Conservation (phyloP, 2,797 vertebrate species). For the Schizopygopsis pylzovi region DNA sequence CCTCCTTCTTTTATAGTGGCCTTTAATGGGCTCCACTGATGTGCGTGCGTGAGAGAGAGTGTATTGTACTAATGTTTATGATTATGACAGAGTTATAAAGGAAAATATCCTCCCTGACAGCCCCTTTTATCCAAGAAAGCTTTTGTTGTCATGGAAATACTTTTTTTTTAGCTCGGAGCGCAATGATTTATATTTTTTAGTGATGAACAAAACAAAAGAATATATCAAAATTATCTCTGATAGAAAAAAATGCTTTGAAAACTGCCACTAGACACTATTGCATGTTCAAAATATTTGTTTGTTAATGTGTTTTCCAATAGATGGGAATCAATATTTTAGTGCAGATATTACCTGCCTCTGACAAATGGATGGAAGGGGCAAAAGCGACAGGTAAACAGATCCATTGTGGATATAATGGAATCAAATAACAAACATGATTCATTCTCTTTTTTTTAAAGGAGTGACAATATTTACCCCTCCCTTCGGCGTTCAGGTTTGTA, state of each 20-base stretch:
- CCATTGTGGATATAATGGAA: constrained; percentile 71
- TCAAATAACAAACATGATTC: constrained; percentile 76
- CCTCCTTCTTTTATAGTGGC: constrained; percentile 44
- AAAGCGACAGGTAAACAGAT: constrained; percentile 47
- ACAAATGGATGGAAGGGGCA: constrained; percentile 40
- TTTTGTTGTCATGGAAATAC: constrained; percentile 31
- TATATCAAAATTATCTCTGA: constrained; percentile 24
- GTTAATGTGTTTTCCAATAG: constrained; percentile 50
- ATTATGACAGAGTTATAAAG: constrained; percentile 48
- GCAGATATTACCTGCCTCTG: constrained; percentile 42
- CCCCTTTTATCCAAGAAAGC: constrained; percentile 23
- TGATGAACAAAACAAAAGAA: constrained; percentile 7
- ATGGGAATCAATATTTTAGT: constrained; percentile 40
- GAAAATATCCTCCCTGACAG: constrained; percentile 41
- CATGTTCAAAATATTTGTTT: constrained; percentile 29
- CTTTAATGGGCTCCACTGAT: constrained; percentile 51
- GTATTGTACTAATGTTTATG: constrained; percentile 53
- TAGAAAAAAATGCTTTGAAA: background rate
- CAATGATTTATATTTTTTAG: constrained; percentile 37
- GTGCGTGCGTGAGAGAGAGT: constrained; percentile 24
- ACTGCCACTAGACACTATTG: constrained; percentile 11
- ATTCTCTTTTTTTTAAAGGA: constrained; percentile 64
- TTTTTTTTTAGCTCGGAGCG: background rate
- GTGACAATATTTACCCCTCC: constrained; percentile 36
- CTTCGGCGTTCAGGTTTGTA: constrained; percentile 46